Percentiles rank a stretch among this genome's conserved stretches.
These are phyloP conservation scores for Vanacampus margaritifer DNA, from an alignment of 2,113 vertebrate species.

Conservation along the genomic window DNA sequence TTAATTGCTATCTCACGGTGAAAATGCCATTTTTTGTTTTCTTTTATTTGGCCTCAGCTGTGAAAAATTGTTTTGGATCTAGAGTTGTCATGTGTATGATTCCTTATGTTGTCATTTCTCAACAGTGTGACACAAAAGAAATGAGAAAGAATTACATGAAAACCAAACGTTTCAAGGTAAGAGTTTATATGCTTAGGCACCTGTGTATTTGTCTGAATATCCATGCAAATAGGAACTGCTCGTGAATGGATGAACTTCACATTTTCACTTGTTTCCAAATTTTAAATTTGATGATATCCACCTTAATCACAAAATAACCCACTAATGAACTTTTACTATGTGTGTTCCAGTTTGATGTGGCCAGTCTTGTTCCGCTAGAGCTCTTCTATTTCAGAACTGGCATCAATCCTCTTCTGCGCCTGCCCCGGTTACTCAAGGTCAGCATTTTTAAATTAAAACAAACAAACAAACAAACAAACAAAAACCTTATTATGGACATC, in stretches of 20 bases:
- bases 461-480: background rate
- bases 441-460: background rate
- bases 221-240: too few relatives aligned
- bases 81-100: background rate
- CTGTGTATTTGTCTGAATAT: background rate
- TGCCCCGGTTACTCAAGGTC: conserved; percentile 91
- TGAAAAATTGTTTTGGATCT: background rate
- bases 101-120: conserved; percentile 15
- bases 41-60: background rate
- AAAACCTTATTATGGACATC: background rate
- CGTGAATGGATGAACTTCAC: too few relatives aligned
- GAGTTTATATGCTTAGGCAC: background rate
- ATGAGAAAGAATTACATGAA: conserved; percentile 88
- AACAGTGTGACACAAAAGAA: conserved; percentile 83
- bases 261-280: background rate
- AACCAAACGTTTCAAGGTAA: conserved; percentile 87
- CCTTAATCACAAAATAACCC: background rate
- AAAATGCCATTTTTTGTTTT: background rate
- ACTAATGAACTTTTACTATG: background rate
- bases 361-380: conserved; percentile 88
- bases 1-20: background rate
- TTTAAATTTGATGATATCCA: background rate
- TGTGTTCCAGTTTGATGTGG: conserved; percentile 83
- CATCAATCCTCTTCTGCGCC: conserved; percentile 84
- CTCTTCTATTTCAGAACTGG: conserved; percentile 88